Conservation (phyloP, 2,888 invertebrate genomes). For the Deilephila elpenor region DNA sequence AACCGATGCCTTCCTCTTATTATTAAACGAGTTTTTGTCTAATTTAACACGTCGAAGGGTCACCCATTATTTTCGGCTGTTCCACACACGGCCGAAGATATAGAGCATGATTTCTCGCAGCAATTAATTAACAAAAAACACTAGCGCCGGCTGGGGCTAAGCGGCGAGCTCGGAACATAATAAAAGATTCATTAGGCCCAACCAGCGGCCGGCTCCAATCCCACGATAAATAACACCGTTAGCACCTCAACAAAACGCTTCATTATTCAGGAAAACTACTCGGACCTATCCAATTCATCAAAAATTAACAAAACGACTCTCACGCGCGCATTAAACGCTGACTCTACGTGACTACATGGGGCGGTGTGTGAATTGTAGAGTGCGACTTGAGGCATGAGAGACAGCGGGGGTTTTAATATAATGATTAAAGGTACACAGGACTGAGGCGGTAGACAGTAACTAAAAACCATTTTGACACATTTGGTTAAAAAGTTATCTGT, state of each 20-base stretch:
- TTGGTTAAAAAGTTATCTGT: too few species aligned
- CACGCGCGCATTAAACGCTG: slow-evolving; percentile 47
- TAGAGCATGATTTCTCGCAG: not conserved
- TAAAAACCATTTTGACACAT: too few species aligned
- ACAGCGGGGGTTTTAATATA: not conserved
- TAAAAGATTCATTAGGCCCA: slow-evolving; percentile 28
- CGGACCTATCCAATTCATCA: slow-evolving; percentile 59
- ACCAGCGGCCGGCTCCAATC: slow-evolving; percentile 30
- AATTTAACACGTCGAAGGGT: too few species aligned
- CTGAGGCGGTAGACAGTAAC: too few species aligned
- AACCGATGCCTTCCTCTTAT: too few species aligned
- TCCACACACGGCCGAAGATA: not conserved
- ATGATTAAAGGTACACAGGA: too few species aligned
- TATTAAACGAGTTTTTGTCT: too few species aligned
- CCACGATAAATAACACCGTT: slow-evolving; percentile 49
- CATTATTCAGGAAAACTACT: slow-evolving; percentile 58
- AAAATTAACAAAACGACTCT: slow-evolving; percentile 60
- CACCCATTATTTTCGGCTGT: not conserved
- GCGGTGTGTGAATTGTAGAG: slow-evolving; percentile 27
- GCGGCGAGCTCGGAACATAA: slow-evolving; percentile 12
- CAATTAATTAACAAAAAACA: slow-evolving; percentile 24
- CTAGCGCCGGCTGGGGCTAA: slow-evolving; percentile 4
- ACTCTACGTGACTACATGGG: slow-evolving; percentile 44
- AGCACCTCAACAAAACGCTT: slow-evolving; percentile 44
- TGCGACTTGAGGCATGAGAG: slow-evolving; percentile 19